These are phyloP conservation scores for Sabatieria punctata DNA, from an alignment of 2,888 invertebrate species.

Conservation along the genomic window DNA sequence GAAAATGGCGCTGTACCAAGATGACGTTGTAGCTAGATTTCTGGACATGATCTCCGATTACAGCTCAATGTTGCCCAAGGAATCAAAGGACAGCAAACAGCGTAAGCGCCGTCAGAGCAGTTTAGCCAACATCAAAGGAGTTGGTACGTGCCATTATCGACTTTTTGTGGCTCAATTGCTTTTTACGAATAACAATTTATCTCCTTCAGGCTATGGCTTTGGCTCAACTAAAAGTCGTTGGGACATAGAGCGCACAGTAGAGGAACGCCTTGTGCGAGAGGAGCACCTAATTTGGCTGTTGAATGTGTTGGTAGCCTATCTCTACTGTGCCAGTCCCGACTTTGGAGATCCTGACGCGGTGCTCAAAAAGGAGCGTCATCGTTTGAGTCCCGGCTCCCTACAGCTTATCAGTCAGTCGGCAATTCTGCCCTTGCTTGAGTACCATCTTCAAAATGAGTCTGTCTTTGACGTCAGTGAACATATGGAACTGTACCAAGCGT, in stretches of 20 bases:
- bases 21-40: slow-evolving; percentile 15
- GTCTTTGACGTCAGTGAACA: slow-evolving; percentile 29
- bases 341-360: slow-evolving; percentile 6
- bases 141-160: no score
- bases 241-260: slow-evolving; percentile 23
- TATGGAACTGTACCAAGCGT: slow-evolving; percentile 27
- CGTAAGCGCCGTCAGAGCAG: slow-evolving; percentile 2
- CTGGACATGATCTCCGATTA: slow-evolving; percentile 11
- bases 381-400: background rate
- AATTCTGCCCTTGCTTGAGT: slow-evolving; percentile 20
- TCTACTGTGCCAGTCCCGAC: slow-evolving; percentile 14
- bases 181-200: no score
- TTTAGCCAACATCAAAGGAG: slow-evolving; percentile 1
- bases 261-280: slow-evolving; percentile 14
- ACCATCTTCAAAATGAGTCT: slow-evolving; percentile 26
- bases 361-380: background rate
- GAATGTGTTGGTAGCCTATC: slow-evolving; percentile 20
- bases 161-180: no score
- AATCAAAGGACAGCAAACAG: slow-evolving; percentile 11
- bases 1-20: slow-evolving; percentile 16
- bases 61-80: background rate
- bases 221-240: slow-evolving; percentile 27
- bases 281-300: slow-evolving; percentile 28
- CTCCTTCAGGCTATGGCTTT: slow-evolving; percentile 28
- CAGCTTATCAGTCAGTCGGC: slow-evolving; percentile 13